phyloP scores from a whole-genome alignment of 2,888 invertebrate species.

The Dynastes grantii region DNA sequence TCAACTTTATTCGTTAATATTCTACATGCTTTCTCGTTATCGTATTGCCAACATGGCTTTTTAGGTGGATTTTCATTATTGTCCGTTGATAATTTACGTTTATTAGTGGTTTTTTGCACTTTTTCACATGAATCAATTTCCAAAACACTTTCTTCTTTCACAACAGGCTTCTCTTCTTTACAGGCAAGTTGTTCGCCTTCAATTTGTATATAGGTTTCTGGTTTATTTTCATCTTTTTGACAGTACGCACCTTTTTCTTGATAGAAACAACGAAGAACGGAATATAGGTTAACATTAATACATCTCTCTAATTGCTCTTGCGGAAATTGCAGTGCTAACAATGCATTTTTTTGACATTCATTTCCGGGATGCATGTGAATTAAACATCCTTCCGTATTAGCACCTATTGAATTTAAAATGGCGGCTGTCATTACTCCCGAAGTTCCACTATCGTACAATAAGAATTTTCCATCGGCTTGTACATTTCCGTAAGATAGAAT shows the following conservation, averaged over 20 bases:
- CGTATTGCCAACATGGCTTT: slow-evolving; percentile 80
- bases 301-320: slow-evolving; percentile 81
- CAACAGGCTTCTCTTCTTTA: slow-evolving; percentile 19
- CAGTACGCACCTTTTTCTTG: slow-evolving; percentile 70
- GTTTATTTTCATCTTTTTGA: slow-evolving; percentile 21
- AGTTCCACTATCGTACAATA: slow-evolving; percentile 92
- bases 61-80: slow-evolving; percentile 65
- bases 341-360: slow-evolving; percentile 83
- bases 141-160: slow-evolving; percentile 4
- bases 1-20: slow-evolving; percentile 79
- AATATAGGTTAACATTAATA: slow-evolving; percentile 84
- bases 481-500: slow-evolving; percentile 88
- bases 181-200: background rate
- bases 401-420: slow-evolving; percentile 84
- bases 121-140: slow-evolving; percentile 23
- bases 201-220: slow-evolving; percentile 15
- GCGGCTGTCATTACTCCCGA: slow-evolving; percentile 89
- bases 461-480: slow-evolving; percentile 82
- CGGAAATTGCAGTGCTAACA: slow-evolving; percentile 86
- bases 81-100: slow-evolving; percentile 46
- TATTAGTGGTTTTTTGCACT: slow-evolving; percentile 44
- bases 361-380: slow-evolving; percentile 88
- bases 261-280: slow-evolving; percentile 79
- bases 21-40: slow-evolving; percentile 78
- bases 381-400: slow-evolving; percentile 76